Evolutionary conservation across 2,797 vertebrate genomes (phyloP), one percentile per base, ranked within the genome.

Genomic region (Megalops cyprinoides): DNA sequence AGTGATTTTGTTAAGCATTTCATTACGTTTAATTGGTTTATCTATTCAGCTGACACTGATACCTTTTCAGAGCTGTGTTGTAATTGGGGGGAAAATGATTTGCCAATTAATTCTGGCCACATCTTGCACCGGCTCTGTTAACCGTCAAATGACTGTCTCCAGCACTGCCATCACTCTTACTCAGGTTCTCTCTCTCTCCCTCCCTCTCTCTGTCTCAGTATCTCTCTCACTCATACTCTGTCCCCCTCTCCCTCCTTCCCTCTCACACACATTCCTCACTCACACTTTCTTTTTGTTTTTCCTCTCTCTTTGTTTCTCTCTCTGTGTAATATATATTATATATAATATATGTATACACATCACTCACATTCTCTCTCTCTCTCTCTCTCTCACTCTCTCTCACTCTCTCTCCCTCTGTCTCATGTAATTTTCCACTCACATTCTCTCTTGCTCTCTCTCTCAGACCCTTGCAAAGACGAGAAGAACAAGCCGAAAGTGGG

Each of bases 381-480:
- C 25, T 46, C 42, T n/a, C 42, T 37, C 60, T 25, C 8, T 23
- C 49, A n/a, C 25, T 37, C 15, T 23, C n/a, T 42, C n/a, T n/a
- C n/a, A n/a, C 42, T n/a, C 42, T 37, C 60, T 25, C 8, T 23
- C 49, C n/a, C 25, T 37, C 15, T 23, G n/a, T 42, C n/a, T n/a
- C n/a, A n/a, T n/a, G n/a, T n/a, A n/a, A n/a, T n/a, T n/a, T n/a
- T n/a, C n/a, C n/a, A n/a, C n/a, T n/a, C n/a, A n/a, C n/a, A n/a
- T n/a, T n/a, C n/a, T n/a, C 49, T 2, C 39, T 56, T 31, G 58
- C 6, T 85, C 18, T 82, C 37, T 75, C 53, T 48, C 62, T 0
- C 89, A 99, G 98, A 99, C 88, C 96, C 97, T 0, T 99, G 98
- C 82, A 91, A 93, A 83, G 89, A 90, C 14, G 60, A 80, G 0